Base-by-base conservation (phyloP, 2,113 vertebrate genomes). In the Apteryx mantelli region DNA sequence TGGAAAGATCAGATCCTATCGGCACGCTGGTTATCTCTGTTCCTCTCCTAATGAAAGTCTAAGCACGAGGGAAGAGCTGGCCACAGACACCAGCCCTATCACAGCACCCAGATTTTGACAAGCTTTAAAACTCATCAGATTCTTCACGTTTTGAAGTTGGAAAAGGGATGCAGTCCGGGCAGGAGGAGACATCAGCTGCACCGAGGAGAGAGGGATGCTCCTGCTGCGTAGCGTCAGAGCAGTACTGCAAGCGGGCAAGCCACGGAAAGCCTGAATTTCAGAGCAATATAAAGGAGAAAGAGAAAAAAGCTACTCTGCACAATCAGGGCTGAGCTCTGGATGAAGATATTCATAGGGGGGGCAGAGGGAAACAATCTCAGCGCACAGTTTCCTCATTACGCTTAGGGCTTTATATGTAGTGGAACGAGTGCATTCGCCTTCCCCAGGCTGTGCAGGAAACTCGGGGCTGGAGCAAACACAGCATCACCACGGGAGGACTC, bases 201-300 rank as follows among this genome's bases (percentile, higher is more conserved):
- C 48, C 32, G 52, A 56, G 52, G 61, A 58, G 11, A 46, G 34
- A 25, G 32, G 20, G 55, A 73, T 22, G 9, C 38, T 25, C 25
- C 25, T 78, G 73, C 19, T 68, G 13, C 3, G 7, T 5, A 9
- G 8, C 38, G n/a, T 6, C 42, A 55, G 60, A 56, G 42, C 3
- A 0, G 25, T 0, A 11, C 9, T 3, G 9, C 52, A n/a, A 25
- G 28, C 11, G n/a, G n/a, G 3, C 13, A 73, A 52, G 58, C 32
- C 48, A 74, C 3, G 5, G 22, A 14, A 17, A 34, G 26, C 8
- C 52, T 50, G 42, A 79, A 50, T 36, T 76, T 42, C 38, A 94
- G 64, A 77, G 68, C n/a, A 38, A 38, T 16, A 13, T 4, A 42
- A 30, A 34, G 58, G 28, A 78, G 17, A 40, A 24, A 7, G 30